Conservation (phyloP, 2,113 vertebrate species). For the Brevimyrus niger region DNA sequence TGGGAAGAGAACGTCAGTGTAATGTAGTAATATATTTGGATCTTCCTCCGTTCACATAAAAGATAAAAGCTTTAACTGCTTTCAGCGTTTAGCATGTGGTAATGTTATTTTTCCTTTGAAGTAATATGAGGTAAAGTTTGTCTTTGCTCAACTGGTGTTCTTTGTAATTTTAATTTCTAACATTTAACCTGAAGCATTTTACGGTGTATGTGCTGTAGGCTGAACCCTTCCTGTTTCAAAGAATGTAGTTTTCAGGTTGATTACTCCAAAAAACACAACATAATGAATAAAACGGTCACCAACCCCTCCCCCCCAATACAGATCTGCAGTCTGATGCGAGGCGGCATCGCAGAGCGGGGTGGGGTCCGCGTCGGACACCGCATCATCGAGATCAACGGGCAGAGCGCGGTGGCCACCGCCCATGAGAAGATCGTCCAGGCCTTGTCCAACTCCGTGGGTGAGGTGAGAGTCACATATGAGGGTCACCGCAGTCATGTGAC, state of each 20-base stretch:
- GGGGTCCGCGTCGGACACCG: slow-evolving; percentile 92
- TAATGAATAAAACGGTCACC: not conserved
- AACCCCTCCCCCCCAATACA: slow-evolving; percentile 36
- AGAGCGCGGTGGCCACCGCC: slow-evolving; percentile 94
- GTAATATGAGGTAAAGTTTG: not conserved
- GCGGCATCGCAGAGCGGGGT: slow-evolving; percentile 92
- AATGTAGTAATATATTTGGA: not conserved
- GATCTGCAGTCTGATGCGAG: slow-evolving; percentile 98
- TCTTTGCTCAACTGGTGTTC: not conserved
- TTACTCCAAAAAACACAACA: not conserved
- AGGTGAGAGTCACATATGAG: slow-evolving; percentile 61
- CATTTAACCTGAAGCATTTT: not conserved
- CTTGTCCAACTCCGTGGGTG: slow-evolving; percentile 92
- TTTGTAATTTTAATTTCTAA: not conserved
- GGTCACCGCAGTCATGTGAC: not conserved
- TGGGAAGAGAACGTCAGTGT: not conserved
- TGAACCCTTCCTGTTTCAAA: not conserved
- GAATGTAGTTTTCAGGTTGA: not conserved
- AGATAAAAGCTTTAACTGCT: not conserved
- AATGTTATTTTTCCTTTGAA: not conserved
- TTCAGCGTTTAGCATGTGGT: not conserved
- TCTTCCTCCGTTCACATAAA: not conserved
- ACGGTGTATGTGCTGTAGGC: not conserved
- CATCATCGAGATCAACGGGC: slow-evolving; percentile 97
- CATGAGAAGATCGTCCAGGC: slow-evolving; percentile 98